phyloP scores from a whole-genome alignment of 2,888 invertebrate species.

The Mechanitis mazaeus region DNA sequence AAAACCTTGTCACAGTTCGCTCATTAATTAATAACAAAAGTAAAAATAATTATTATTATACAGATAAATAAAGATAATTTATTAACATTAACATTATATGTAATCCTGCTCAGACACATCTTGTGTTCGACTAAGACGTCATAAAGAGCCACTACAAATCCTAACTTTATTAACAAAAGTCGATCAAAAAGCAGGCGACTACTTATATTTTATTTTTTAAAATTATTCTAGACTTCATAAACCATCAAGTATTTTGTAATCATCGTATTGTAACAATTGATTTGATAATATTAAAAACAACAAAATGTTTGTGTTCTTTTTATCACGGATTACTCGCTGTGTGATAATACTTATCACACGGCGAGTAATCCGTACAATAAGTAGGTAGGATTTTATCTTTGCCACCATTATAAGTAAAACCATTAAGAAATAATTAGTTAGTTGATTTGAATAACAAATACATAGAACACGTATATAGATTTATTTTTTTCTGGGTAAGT shows the following conservation, averaged over 20 bases:
- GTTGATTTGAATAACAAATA: constrained; percentile 6
- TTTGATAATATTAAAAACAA: constrained; percentile 6
- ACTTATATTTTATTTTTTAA: background rate
- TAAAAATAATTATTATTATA: too few species aligned
- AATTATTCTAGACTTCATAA: background rate
- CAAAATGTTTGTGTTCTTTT: constrained; percentile 22
- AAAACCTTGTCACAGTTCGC: too few species aligned
- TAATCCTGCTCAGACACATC: too few species aligned
- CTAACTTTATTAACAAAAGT: too few species aligned
- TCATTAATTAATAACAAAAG: too few species aligned
- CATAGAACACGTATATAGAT: background rate
- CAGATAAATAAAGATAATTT: too few species aligned
- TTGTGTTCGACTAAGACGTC: too few species aligned
- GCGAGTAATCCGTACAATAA: constrained; percentile 2
- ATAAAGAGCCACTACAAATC: too few species aligned
- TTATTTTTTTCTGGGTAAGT: constrained; percentile 11
- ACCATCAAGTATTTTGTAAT: background rate
- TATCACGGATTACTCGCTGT: constrained; percentile 35
- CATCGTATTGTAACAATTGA: constrained; percentile 11
- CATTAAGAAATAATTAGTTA: constrained; percentile 34
- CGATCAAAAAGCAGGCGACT: background rate
- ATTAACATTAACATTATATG: too few species aligned
- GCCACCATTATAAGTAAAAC: constrained; percentile 40
- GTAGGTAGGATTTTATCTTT: constrained; percentile 39
- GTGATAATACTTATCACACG: constrained; percentile 29